Percentiles rank a stretch among this genome's conserved stretches.
These are phyloP conservation scores for Cotesia chilonis DNA, from an alignment of 1,140 invertebrate species.

Conservation along the genomic window DNA sequence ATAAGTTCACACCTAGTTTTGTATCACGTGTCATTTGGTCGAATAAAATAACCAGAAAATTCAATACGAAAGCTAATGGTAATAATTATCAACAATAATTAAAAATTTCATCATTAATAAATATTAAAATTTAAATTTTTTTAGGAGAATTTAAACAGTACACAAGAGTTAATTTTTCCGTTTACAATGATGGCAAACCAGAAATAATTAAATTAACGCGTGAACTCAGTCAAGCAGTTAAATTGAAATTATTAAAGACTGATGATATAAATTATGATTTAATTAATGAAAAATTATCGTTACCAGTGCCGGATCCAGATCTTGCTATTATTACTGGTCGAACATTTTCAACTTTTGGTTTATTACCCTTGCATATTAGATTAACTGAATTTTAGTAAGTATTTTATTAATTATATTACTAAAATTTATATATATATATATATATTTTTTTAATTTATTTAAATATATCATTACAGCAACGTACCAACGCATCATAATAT, in stretches of 20 bases:
- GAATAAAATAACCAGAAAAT: conserved; percentile 57
- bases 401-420: conserved; percentile 9
- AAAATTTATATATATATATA: too few relatives aligned
- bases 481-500: conserved; percentile 67
- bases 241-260: conserved; percentile 47
- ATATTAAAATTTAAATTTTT: conserved; percentile 5
- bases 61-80: conserved; percentile 65
- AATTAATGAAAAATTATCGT: conserved; percentile 65
- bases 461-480: conserved; percentile 46
- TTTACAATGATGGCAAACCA: conserved; percentile 67
- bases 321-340: conserved; percentile 72
- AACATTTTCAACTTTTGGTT: conserved; percentile 69
- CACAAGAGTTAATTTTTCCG: conserved; percentile 64
- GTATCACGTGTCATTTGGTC: conserved; percentile 65
- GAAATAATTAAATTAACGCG: conserved; percentile 62
- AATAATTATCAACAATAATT: conserved; percentile 34
- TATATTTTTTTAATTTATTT: too few relatives aligned
- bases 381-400: conserved; percentile 74
- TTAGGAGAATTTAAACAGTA: conserved; percentile 43
- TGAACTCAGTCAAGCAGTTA: conserved; percentile 57
- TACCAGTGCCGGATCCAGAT: conserved; percentile 72
- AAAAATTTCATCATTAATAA: neutral
- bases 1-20: conserved; percentile 64
- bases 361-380: conserved; percentile 77
- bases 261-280: conserved; percentile 61